Evolutionary conservation across 2,888 invertebrate species (phyloP), one percentile per base, ranked within the genome.

Genomic region (Eueremaeus valkanovi): DNA sequence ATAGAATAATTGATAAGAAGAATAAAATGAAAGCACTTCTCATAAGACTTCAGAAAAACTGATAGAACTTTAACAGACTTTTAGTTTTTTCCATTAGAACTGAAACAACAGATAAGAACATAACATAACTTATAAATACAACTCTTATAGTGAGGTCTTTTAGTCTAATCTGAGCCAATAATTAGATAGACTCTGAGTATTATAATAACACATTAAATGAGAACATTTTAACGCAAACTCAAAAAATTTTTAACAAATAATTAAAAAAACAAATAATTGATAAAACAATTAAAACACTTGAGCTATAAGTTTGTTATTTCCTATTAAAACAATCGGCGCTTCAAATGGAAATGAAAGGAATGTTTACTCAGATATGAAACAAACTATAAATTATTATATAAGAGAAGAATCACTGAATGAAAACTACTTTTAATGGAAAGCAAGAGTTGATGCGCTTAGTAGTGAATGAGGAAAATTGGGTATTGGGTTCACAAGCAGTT

Each of bases 1-100:
- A 68, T 5, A 18, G n/a, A 63, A 63, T 33, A 33, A 21, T 36
- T 66, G 33, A 36, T 66, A n/a, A 66, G n/a, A n/a, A n/a, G n/a
- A 36, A 66, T 55, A 61, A 18, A 70, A 29, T 16, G 18, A 70
- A 36, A 45, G 13, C 21, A 70, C 70, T 70, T 45, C 24, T 11
- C 1, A 33, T 24, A 29, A 2, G 21, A 40, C 18, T 66, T 36
- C n/a, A n/a, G n/a, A n/a, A 24, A 21, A 58, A 58, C 29, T 18
- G 55, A 55, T 55, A 58, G 31, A 29, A 11, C 18, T 29, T 29
- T 8, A 27, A 55, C 27, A 55, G 0, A 55, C 5, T 3, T 55
- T 55, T 27, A 36, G 11, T 36, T 45, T 45, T 45, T 45, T n/a
- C n/a, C n/a, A n/a, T n/a, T n/a, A n/a, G n/a, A n/a, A n/a, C n/a